Base-by-base conservation (phyloP, 2,113 vertebrate genomes). In the Paralichthys olivaceus region DNA sequence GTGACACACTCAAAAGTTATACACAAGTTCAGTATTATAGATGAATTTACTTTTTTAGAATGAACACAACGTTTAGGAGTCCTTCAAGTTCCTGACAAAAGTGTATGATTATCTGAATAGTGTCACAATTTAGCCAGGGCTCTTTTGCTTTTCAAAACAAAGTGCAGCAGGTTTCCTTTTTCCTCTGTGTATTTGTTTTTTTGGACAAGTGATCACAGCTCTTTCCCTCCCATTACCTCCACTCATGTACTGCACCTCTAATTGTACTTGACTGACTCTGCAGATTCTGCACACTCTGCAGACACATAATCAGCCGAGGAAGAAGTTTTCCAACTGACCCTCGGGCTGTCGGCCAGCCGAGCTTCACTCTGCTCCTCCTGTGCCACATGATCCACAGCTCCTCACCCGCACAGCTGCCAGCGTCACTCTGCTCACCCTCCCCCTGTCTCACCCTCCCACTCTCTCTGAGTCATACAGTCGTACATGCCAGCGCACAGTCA, bases 381-480 rank as follows among this genome's bases (percentile, higher is more conserved):
- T 80, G 82, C 80, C 86, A 92, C 83, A 87, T 84, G 89, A 92
- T 90, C 84, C 69, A 15, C 73, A 74, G 76, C 67, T 65, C 63
- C 43, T 66, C 77, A 76, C 77, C 69, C 26, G 32, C 79, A 83
- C 91, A 92, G 88, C 91, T 93, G 92, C 76, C 73, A 74, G 72
- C 75, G 69, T 91, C 92, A 89, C 84, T 93, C 89, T 2, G 20
- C 84, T 61, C 66, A 2, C 67, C 60, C 65, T 40, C 69, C 68
- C 75, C 53, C 84, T 49, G 61, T 76, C 73, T 34, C 71, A 45
- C 81, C 53, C 57, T 71, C 70, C 67, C 64, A 62, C 80, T 75
- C 69, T 26, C 69, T 75, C 74, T 73, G 20, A 73, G 66, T 57
- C 23, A 29, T 22, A n/a, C 60, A 61, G 63, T 64, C 54, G 23